Evolutionary conservation across 2,113 vertebrate species (phyloP).

Genomic region (Hippocampus comes): DNA sequence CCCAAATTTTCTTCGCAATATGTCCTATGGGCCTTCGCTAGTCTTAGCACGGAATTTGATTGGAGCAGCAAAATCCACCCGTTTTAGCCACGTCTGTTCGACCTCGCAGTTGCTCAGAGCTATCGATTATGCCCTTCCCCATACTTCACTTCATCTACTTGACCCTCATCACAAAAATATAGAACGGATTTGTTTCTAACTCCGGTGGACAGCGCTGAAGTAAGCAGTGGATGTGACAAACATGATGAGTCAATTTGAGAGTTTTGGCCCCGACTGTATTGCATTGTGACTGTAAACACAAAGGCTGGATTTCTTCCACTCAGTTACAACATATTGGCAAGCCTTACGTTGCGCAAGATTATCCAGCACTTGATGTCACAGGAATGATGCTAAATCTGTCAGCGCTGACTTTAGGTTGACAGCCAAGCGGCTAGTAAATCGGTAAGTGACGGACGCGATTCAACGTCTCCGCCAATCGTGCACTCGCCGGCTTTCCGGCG

Average conservation of each 20-base stretch:
- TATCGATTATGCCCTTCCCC: not conserved
- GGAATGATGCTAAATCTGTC: slow-evolving; percentile 16
- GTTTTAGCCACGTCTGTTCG: too few relatives aligned
- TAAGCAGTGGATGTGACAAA: not conserved
- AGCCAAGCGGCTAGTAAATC: not conserved
- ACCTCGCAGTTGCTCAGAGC: too few relatives aligned
- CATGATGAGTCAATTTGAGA: slow-evolving; percentile 5
- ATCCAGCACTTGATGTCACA: slow-evolving; percentile 5
- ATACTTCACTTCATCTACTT: not conserved
- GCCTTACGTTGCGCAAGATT: slow-evolving; percentile 4
- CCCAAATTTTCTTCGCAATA: too few relatives aligned
- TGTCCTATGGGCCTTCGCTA: too few relatives aligned
- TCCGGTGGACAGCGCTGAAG: not conserved
- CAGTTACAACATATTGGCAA: slow-evolving; percentile 3
- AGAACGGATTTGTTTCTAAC: not conserved
- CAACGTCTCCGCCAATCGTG: slow-evolving; percentile 13
- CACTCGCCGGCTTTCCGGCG: not conserved
- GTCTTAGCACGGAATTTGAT: too few relatives aligned
- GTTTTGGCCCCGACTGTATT: not conserved
- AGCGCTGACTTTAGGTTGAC: not conserved
- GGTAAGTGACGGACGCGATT: slow-evolving; percentile 14
- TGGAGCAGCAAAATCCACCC: too few relatives aligned
- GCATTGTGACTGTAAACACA: not conserved
- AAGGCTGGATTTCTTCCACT: slow-evolving; percentile 1
- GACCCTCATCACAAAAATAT: too few relatives aligned